Evolutionary conservation across 1,140 invertebrate species (phyloP), one percentile per base, ranked within the genome.

Genomic region (Campoletis sonorensis): DNA sequence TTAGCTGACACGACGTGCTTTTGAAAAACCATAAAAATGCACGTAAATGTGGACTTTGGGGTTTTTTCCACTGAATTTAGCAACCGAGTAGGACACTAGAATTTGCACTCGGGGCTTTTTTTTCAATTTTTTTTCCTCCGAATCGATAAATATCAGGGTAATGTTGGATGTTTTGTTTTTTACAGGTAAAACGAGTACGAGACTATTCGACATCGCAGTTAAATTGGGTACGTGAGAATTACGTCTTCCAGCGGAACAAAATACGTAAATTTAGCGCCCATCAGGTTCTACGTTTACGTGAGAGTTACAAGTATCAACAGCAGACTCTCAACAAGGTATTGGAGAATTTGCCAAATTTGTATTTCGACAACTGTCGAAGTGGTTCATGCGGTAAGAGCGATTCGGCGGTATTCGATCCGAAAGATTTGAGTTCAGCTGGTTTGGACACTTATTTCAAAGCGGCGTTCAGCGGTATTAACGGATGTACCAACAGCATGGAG

Each of bases 291-390:
- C 93, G 97, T 68, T 92, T 98, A 4, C 94, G 97, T 10, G 97
- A 98, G 90, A 97, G 97, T 8, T 98, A 98, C 93, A 98, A 98
- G 91, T 97, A 98, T 86, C 97, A 98, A 89, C 98, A 98, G 89
- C 97, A 98, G 90, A 98, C 97, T 4, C 91, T 99, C 10, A 97
- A 98, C 91, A 98, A 98, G 90, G 96, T 99, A 1, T 89, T 99
- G 49, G 98, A 99, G 89, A 98, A 98, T 88, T 92, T 99, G 84
- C 98, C 98, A n/a, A 97, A 95, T 86, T 92, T 98, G 11, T 97
- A 99, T 91, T 96, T 98, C 83, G 98, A 98, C 90, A 98, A 98
- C 89, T 98, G 97, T 88, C 95, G 97, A 54, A 96, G 95, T 81
- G 97, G 97, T 13, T 96, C 96, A 0, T 97, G 97, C 90, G 95